Percentiles rank a stretch among this genome's conserved stretches.
phyloP scores from a whole-genome alignment of 1,140 invertebrate genomes.

The Schlechtendalia chinensis region DNA sequence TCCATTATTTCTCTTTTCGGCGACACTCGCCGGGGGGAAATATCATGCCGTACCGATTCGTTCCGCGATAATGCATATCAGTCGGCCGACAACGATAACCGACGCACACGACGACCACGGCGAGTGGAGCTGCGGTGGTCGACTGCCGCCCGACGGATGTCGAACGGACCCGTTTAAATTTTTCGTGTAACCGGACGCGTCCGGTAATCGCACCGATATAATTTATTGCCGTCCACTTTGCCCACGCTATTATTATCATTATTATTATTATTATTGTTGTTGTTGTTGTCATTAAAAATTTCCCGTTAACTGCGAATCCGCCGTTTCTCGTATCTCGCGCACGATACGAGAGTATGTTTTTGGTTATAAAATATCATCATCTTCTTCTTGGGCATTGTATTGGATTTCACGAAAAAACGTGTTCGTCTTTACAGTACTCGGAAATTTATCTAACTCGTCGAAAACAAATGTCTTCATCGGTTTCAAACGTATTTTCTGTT shows the following conservation, averaged over 20 bases:
- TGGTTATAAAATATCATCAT: too few relatives aligned
- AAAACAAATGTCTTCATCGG: background rate
- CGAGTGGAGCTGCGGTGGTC: background rate
- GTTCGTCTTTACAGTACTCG: background rate
- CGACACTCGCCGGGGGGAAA: background rate
- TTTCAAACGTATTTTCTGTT: background rate
- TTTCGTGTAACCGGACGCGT: background rate
- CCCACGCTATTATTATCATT: background rate
- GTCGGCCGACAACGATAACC: too few relatives aligned
- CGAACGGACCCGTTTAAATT: background rate
- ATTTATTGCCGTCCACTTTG: background rate
- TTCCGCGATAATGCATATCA: background rate
- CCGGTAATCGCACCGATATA: background rate
- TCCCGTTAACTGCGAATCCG: background rate
- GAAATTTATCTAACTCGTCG: background rate
- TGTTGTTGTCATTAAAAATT: too few relatives aligned
- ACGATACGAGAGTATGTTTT: too few relatives aligned
- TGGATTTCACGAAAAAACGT: background rate
- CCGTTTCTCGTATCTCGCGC: background rate
- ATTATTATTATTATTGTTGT: too few relatives aligned
- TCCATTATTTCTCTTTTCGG: background rate
- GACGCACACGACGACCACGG: too few relatives aligned
- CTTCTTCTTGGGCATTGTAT: too few relatives aligned
- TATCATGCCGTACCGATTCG: conserved; percentile 2
- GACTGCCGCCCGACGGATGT: conserved; percentile 13